Percentiles rank a stretch among this genome's conserved stretches.
These are phyloP conservation scores for Drosophila nigromelanica DNA, from an alignment of 1,140 invertebrate genomes.

Conservation along the genomic window DNA sequence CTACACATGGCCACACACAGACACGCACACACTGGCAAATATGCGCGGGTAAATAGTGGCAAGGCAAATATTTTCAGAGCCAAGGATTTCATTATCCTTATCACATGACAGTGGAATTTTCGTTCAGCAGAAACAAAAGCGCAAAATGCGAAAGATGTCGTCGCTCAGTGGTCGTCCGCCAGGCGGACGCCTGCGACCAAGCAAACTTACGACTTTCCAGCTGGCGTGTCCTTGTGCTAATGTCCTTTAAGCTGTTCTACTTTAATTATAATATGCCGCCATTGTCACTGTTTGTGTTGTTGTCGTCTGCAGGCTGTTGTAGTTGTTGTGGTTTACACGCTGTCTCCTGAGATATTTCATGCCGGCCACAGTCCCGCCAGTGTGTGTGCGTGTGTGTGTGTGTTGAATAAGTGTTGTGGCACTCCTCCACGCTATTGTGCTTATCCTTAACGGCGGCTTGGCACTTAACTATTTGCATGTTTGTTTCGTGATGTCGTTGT, in stretches of 20 bases:
- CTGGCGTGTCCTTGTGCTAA: conserved; percentile 52
- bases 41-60: conserved; percentile 57
- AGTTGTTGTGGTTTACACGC: conserved; percentile 54
- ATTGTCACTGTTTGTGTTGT: conserved; percentile 21
- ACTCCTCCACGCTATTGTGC: conserved; percentile 64
- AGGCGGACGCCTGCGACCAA: conserved; percentile 43
- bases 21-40: conserved; percentile 18
- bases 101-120: conserved; percentile 77
- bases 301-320: conserved; percentile 10
- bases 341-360: conserved; percentile 75
- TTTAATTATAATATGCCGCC: conserved; percentile 67
- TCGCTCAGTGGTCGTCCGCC: conserved; percentile 32
- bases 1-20: conserved; percentile 46
- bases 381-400: conserved; percentile 26
- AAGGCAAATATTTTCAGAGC: conserved; percentile 75
- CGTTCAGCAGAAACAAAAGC: conserved; percentile 58
- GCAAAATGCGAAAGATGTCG: conserved; percentile 58
- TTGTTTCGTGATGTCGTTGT: conserved; percentile 46
- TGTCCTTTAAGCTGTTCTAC: conserved; percentile 78
- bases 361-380: conserved; percentile 17
- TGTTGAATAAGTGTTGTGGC: conserved; percentile 36
- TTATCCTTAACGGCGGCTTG: conserved; percentile 74
- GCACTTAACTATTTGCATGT: conserved; percentile 79
- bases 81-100: conserved; percentile 84
- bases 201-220: conserved; percentile 34